phyloP scores from a whole-genome alignment of 2,113 vertebrate genomes.

The Paraplagusia blochii region DNA sequence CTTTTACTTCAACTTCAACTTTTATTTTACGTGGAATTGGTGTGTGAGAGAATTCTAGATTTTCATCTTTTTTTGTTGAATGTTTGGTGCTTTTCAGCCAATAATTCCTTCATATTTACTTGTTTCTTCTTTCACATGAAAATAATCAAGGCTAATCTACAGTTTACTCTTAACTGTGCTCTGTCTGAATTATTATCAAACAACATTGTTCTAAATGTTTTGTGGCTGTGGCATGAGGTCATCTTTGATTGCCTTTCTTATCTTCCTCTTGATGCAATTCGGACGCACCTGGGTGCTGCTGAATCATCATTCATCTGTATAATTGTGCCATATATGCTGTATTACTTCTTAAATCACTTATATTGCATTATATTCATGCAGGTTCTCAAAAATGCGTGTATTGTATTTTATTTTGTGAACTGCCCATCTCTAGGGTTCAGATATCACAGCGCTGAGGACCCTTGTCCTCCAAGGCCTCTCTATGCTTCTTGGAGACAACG shows the following conservation, averaged over 20 bases:
- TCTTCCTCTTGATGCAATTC: background rate
- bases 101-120: no score
- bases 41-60: background rate
- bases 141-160: background rate
- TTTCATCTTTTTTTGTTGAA: background rate
- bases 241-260: background rate
- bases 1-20: background rate
- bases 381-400: conserved; percentile 9
- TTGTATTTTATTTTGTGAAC: no score
- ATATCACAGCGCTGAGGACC: background rate
- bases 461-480: background rate
- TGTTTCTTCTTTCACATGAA: no score
- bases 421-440: no score
- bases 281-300: no score
- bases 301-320: no score
- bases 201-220: no score
- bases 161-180: background rate
- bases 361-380: background rate
- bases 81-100: no score
- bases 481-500: conserved; percentile 9
- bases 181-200: background rate
- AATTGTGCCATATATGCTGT: no score
- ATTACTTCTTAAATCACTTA: no score
- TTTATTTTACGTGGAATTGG: background rate
- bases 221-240: background rate